A percentile compares a stretch with the other conserved stretches of the same genome.
Evolutionary conservation across 2,113 vertebrate genomes (phyloP).

Genomic region (Phyllostomus hastatus): DNA sequence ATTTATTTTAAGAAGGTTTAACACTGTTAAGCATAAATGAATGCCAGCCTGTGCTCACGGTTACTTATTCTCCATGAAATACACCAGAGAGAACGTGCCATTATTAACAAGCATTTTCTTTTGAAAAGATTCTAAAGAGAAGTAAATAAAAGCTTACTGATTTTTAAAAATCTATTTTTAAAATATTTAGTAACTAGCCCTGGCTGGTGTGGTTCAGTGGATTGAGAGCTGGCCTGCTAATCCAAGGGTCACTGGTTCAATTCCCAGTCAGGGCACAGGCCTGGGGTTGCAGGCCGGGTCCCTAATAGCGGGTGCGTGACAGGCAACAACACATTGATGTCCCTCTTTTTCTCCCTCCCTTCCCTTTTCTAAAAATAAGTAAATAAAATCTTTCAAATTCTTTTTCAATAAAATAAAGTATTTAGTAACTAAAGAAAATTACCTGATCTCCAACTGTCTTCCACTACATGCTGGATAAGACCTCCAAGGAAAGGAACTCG

Average conservation of each 20-base stretch:
- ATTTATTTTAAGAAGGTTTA: not conserved
- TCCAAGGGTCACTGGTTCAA: no score
- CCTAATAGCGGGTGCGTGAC: no score
- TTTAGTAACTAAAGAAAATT: constrained; percentile 47
- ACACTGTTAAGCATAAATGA: not conserved
- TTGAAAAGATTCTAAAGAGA: not conserved
- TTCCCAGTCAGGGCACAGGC: no score
- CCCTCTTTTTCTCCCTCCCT: no score
- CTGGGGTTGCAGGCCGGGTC: no score
- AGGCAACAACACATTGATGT: no score
- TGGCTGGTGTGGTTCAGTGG: no score
- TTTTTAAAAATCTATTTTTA: not conserved
- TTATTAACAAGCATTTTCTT: constrained; percentile 7
- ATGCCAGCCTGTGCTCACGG: not conserved
- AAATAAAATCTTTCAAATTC: not conserved
- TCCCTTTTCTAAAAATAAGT: no score
- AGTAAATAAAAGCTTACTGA: constrained; percentile 10
- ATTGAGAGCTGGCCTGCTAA: no score
- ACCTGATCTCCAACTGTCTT: constrained; percentile 99
- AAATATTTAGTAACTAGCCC: constrained; percentile 20
- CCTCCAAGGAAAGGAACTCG: constrained; percentile 98
- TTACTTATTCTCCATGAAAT: not conserved
- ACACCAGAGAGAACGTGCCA: not conserved
- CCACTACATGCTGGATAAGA: constrained; percentile 97
- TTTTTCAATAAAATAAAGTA: not conserved